Percentiles rank a stretch among this genome's conserved stretches.
Conservation (phyloP, 2,888 invertebrate species). For the Arge pagana region DNA sequence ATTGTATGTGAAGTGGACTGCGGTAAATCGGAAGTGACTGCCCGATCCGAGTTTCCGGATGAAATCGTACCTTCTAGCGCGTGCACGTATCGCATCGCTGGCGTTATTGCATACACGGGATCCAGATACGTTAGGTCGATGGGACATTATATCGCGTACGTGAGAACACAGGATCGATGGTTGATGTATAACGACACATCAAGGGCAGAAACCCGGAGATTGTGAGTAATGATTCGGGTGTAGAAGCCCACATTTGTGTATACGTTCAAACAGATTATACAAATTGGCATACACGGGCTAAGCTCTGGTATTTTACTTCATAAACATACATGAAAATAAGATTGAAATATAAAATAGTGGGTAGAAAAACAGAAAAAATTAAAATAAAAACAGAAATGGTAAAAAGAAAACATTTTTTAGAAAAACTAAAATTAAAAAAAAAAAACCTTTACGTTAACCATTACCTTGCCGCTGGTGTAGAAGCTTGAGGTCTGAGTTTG, state of each 20-base stretch:
- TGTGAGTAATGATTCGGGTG: not conserved
- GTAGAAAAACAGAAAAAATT: too few species aligned
- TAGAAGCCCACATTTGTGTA: constrained; percentile 13
- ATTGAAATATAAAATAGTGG: too few species aligned
- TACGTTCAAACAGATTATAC: too few species aligned
- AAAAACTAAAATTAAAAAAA: too few species aligned
- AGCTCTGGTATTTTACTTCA: too few species aligned
- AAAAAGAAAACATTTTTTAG: too few species aligned
- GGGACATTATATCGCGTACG: constrained; percentile 11
- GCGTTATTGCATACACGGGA: constrained; percentile 12
- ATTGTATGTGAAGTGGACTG: constrained; percentile 8
- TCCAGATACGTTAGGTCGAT: constrained; percentile 1
- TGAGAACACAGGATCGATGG: constrained; percentile 4
- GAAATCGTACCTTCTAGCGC: constrained; percentile 6
- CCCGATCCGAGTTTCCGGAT: constrained; percentile 1
- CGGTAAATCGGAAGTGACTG: not conserved
- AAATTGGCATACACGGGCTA: too few species aligned
- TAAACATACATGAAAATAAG: too few species aligned
- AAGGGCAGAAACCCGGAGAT: not conserved
- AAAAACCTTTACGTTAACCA: too few species aligned
- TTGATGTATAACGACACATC: constrained; percentile 2
- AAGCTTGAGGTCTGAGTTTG: too few species aligned
- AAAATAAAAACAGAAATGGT: too few species aligned
- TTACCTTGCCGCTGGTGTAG: too few species aligned
- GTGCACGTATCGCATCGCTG: constrained; percentile 3